Base-by-base conservation (phyloP, 2,888 invertebrate species). In the Ophion slaviceki region DNA sequence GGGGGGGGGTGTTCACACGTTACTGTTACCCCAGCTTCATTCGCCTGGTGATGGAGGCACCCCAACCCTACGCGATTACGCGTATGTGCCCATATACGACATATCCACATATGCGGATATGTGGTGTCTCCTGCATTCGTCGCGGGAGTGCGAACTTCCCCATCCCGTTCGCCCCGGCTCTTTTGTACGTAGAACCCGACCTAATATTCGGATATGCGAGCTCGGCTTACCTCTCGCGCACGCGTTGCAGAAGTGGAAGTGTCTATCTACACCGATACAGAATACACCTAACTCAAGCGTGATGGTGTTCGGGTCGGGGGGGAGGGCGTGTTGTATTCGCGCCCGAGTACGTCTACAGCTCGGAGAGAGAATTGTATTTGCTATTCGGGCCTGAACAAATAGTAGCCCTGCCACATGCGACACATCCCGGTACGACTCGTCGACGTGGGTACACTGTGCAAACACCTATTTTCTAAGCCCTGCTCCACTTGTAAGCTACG, bases 341-440 rank as follows among this genome's bases (percentile, higher is more conserved):
- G 40, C 45, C 47, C 53, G 64, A 28, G 47, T 57, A 70, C 59
- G 40, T 68, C 61, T 53, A 79, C 71, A 47, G 74, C 68, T 40
- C 76, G 70, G 68, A 72, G 78, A 75, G 82, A 87, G 85, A 87
- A 86, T 86, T 71, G 87, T 87, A 88, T 88, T 87, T 88, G 83
- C 87, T 81, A 86, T 88, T 87, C 87, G 82, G 85, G 87, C 88
- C 89, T 89, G 88, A 88, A 88, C 86, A 89, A 89, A 89, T 85
- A 88, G 88, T 88, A 86, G 78, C 87, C 80, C 79, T 87, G 87
- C 81, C 87, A 85, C 85, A 86, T 87, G 80, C 87, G 85, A 86
- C 84, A 86, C 81, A 87, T 85, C 84, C 53, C 86, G 87, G 80
- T 75, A 75, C 80, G 84, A 79, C 79, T 68, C 80, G 72, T 82